phyloP scores from a whole-genome alignment of 1,140 invertebrate species.

The Eueides isabella region DNA sequence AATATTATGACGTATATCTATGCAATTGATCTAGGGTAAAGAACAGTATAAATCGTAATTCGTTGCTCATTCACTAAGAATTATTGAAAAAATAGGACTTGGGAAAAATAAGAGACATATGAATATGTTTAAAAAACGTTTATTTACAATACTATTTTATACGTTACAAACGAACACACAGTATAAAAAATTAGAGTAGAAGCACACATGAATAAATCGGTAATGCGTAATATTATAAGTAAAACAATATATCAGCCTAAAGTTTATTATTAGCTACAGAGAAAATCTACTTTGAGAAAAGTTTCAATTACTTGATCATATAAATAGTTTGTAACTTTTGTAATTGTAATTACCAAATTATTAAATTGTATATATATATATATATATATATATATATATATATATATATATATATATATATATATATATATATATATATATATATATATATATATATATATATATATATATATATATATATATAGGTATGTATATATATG shows the following conservation, averaged over 20 bases:
- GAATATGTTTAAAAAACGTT: background rate
- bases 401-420: too few relatives aligned
- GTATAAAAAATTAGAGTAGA: background rate
- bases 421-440: too few relatives aligned
- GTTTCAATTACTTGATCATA: too few relatives aligned
- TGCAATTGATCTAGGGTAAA: background rate
- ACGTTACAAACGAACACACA: constrained; percentile 1
- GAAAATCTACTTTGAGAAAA: background rate
- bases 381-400: too few relatives aligned
- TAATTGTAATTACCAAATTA: too few relatives aligned
- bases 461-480: too few relatives aligned
- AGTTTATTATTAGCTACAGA: background rate
- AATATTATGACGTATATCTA: too few relatives aligned
- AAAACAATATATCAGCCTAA: background rate
- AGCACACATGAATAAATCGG: background rate
- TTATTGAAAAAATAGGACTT: background rate
- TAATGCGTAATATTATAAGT: background rate
- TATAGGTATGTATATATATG: too few relatives aligned
- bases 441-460: too few relatives aligned
- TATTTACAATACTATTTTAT: constrained; percentile 8
- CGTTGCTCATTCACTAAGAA: background rate
- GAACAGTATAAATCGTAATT: background rate
- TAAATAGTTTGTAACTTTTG: too few relatives aligned
- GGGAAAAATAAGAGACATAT: background rate
- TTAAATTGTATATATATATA: too few relatives aligned